A percentile compares a stretch with the other conserved stretches of the same genome.
Evolutionary conservation across 2,113 vertebrate genomes (phyloP).

Genomic region (Oreochromis spilurus): DNA sequence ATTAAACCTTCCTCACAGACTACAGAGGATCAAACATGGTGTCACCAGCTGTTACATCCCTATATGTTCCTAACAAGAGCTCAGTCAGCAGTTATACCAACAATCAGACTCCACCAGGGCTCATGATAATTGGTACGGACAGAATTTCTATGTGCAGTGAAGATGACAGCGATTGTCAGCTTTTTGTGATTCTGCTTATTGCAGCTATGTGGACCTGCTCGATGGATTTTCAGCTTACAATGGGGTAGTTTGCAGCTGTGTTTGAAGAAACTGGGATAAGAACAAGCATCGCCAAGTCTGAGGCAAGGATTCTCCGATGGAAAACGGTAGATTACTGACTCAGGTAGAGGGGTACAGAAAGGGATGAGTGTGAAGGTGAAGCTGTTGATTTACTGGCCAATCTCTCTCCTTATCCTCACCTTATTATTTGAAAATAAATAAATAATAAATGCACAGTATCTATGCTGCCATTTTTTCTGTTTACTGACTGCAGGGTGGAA

Average conservation of each 20-base stretch:
- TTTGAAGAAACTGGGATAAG: not conserved
- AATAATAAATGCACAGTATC: not conserved
- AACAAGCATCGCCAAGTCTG: not conserved
- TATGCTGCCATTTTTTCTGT: not conserved
- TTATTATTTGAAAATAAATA: fast-evolving
- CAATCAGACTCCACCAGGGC: not conserved
- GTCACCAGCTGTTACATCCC: not conserved
- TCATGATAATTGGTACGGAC: not conserved
- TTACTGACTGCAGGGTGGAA: not conserved
- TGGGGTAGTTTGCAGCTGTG: not conserved
- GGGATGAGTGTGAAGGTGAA: not conserved
- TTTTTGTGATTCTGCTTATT: not conserved
- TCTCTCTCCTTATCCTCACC: not conserved
- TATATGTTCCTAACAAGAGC: not conserved
- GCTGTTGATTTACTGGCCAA: not conserved
- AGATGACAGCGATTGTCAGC: not conserved
- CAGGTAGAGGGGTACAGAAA: not conserved
- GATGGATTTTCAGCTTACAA: not conserved
- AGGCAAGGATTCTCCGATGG: not conserved
- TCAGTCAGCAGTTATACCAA: not conserved
- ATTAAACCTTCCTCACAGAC: not conserved
- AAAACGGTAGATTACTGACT: not conserved
- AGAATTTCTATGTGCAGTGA: not conserved
- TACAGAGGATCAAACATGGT: not conserved
- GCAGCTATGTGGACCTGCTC: fast-evolving